Base-by-base conservation (phyloP, 2,888 invertebrate species). In the Graphium colonna region DNA sequence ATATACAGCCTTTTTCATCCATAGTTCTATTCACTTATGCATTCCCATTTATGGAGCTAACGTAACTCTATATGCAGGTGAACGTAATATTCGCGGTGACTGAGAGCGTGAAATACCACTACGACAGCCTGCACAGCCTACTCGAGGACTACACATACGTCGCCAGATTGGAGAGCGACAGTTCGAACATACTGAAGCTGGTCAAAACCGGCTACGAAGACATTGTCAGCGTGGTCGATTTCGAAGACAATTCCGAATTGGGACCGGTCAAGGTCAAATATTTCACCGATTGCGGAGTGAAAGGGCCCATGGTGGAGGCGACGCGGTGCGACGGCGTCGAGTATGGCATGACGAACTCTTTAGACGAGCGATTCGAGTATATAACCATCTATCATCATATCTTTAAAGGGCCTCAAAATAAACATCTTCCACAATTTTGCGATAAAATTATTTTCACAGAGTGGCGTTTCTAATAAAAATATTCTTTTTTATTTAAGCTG, bases 61-160 rank as follows among this genome's bases (percentile, higher is more conserved):
- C n/a, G n/a, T n/a, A n/a, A n/a, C n/a, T n/a, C n/a, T 21, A 21
- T 21, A 3, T 21, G 21, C 21, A 92, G 91, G 93, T 95, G 38
- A 96, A 95, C 79, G 91, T 98, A 5, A 96, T 98, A 66, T 96
- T 97, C 77, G 97, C 97, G 0, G 95, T 96, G 0, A 96, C 96
- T 0, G 90, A 92, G 65, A 89, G 92, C 55, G 93, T 94, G 38
- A 90, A 92, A 7, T 69, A 79, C 5, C 93, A 94, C 48, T 97
- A 96, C 78, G 87, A 92, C 57, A 88, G 92, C 62, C 84, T 97
- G 39, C 92, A 93, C 49, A 82, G 91, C 26, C 86, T 95, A 16
- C 91, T 98, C 59, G 92, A 90, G 53, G 92, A 93, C 63, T 92
- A 95, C 58, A 94, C 95, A 0, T 94, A 93, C 63, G 94, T 96